Percentiles rank a stretch among this genome's conserved stretches.
Evolutionary conservation across 1,140 invertebrate species (phyloP).

Genomic region (Ostrea edulis): DNA sequence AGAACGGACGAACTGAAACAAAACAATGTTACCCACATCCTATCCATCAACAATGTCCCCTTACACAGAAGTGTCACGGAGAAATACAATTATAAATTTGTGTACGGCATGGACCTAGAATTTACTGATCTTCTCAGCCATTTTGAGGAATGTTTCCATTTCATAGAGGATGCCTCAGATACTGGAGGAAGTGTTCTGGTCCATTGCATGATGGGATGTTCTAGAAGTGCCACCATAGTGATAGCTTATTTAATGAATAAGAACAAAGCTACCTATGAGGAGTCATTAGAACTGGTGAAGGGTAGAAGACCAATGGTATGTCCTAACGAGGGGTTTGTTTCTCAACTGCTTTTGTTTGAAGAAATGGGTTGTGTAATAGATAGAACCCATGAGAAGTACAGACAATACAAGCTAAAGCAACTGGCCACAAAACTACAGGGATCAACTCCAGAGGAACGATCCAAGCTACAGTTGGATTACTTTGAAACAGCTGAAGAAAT

Average conservation of each 20-base stretch:
- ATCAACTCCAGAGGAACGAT: neutral
- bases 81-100: conserved; percentile 65
- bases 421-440: conserved; percentile 61
- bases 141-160: conserved; percentile 68
- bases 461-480: neutral
- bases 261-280: conserved; percentile 53
- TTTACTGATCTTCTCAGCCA: conserved; percentile 66
- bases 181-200: conserved; percentile 67
- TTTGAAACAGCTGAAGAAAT: neutral
- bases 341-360: conserved; percentile 71
- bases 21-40: conserved; percentile 65
- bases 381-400: conserved; percentile 59
- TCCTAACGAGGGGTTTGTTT: conserved; percentile 69
- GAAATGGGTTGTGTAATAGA: conserved; percentile 68
- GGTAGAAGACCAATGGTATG: conserved; percentile 30
- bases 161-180: conserved; percentile 70
- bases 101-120: conserved; percentile 66
- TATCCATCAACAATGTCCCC: conserved; percentile 66
- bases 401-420: conserved; percentile 59
- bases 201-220: conserved; percentile 72
- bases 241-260: conserved; percentile 75
- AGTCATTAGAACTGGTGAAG: conserved; percentile 64
- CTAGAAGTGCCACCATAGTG: conserved; percentile 73
- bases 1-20: conserved; percentile 52
- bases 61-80: conserved; percentile 55